These are phyloP conservation scores for Delia radicum DNA, from an alignment of 1,140 invertebrate species.

Conservation along the genomic window DNA sequence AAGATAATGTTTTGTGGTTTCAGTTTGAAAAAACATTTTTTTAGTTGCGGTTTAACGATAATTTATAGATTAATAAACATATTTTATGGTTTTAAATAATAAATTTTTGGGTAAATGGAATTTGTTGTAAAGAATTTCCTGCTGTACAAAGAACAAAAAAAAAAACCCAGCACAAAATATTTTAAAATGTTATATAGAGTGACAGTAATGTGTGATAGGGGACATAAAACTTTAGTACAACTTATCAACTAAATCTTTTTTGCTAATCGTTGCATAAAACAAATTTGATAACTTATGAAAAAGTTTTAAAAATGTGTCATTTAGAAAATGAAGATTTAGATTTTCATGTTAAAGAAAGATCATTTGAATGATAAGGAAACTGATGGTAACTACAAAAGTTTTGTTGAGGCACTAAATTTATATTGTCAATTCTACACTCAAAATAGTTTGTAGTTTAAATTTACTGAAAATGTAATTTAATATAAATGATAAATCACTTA, in stretches of 20 bases:
- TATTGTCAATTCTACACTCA: too few species aligned
- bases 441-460: too few species aligned
- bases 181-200: neutral
- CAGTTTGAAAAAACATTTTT: slow-evolving; percentile 5
- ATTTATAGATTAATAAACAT: neutral
- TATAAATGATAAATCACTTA: too few species aligned
- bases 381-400: too few species aligned
- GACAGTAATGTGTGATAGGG: neutral
- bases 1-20: slow-evolving; percentile 18
- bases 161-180: neutral
- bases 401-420: too few species aligned
- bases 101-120: neutral
- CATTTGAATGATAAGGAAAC: too few species aligned
- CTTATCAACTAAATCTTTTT: neutral
- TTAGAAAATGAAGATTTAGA: too few species aligned
- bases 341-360: too few species aligned
- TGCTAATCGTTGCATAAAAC: neutral
- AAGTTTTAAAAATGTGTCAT: too few species aligned
- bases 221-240: neutral
- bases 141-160: too few species aligned
- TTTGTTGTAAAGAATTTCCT: neutral
- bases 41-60: slow-evolving; percentile 17
- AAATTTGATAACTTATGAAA: too few species aligned
- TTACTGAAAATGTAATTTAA: too few species aligned
- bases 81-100: neutral